Conservation (phyloP, 2,797 vertebrate species). For the Paguma larvata region DNA sequence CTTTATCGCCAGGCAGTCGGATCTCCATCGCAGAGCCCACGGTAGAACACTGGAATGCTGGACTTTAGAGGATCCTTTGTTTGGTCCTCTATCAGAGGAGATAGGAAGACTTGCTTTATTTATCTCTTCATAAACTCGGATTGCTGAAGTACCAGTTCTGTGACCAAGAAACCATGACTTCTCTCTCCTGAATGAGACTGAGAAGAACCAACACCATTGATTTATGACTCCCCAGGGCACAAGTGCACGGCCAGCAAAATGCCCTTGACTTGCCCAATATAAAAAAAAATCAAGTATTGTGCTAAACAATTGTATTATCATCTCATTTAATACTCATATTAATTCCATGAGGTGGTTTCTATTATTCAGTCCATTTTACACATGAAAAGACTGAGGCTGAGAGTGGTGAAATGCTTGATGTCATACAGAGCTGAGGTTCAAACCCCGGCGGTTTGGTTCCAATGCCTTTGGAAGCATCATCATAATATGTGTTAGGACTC, state of each 20-base stretch:
- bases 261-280: not conserved
- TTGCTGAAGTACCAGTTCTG: not conserved
- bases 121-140: not conserved
- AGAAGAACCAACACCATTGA: not conserved
- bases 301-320: not conserved
- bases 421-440: not conserved
- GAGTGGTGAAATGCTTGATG: not conserved
- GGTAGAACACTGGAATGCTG: not conserved
- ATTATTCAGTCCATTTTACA: not conserved
- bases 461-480: not conserved
- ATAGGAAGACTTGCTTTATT: not conserved
- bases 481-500: not conserved
- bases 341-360: not conserved
- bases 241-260: not conserved
- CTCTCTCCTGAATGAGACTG: not conserved
- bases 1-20: not conserved
- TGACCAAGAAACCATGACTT: not conserved
- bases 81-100: not conserved
- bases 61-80: not conserved
- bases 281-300: not conserved
- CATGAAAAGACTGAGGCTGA: not conserved
- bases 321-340: conserved; percentile 1
- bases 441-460: not conserved
- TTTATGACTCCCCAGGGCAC: not conserved
- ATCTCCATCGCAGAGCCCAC: not conserved